These are phyloP conservation scores for Nanger granti DNA, from an alignment of 2,113 vertebrate genomes.

Conservation along the genomic window DNA sequence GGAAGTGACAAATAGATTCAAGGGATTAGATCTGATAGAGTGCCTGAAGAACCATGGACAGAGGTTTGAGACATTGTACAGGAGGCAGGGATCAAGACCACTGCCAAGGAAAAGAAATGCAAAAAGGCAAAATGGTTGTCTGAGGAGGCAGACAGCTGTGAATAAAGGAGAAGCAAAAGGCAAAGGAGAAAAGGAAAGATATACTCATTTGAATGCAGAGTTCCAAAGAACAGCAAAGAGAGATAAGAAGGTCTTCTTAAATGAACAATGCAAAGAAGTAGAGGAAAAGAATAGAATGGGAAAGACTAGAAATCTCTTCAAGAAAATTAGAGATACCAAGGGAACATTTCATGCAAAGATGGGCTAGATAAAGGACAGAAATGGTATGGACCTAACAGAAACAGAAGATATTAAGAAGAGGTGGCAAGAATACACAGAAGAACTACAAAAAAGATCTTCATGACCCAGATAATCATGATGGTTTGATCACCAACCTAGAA, in stretches of 20 bases:
- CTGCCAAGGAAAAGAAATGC: background rate
- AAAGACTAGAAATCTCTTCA: background rate
- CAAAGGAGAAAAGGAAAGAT: background rate
- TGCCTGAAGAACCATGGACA: background rate
- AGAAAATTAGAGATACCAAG: background rate
- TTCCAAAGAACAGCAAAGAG: background rate
- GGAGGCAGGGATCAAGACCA: background rate
- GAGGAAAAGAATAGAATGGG: background rate
- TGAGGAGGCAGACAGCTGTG: background rate
- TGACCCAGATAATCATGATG: background rate
- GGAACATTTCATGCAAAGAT: background rate
- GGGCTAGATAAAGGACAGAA: background rate
- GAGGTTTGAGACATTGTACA: background rate
- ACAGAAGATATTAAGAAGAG: background rate
- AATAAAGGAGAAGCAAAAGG: background rate
- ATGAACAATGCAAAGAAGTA: background rate
- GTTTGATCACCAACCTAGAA: background rate
- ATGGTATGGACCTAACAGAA: background rate
- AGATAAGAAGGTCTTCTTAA: background rate
- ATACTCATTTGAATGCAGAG: background rate
- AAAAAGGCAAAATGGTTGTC: background rate
- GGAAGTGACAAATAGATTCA: background rate
- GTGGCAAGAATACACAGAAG: background rate
- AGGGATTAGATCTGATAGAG: background rate
- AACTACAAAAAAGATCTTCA: background rate